A percentile compares a stretch with the other conserved stretches of the same genome.
Evolutionary conservation across 2,888 invertebrate genomes (phyloP).

Genomic region (Lepeophtheirus nordmannii): DNA sequence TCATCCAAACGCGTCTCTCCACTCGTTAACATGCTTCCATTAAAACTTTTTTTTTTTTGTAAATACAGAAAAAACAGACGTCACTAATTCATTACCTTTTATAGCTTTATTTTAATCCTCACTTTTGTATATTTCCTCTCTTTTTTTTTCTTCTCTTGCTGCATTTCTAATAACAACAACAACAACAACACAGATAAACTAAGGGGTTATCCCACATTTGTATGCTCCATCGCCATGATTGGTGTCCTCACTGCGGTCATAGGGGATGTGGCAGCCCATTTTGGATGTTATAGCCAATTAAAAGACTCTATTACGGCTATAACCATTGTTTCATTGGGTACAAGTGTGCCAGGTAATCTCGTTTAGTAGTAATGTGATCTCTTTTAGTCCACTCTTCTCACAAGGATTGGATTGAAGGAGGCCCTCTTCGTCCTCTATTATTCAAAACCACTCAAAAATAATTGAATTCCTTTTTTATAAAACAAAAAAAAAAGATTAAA

Average conservation of each 20-base stretch:
- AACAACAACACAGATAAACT: constrained; percentile 34
- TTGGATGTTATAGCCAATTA: constrained; percentile 47
- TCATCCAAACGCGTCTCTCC: too few relatives aligned
- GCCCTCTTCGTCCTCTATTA: too few relatives aligned
- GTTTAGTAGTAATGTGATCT: not conserved
- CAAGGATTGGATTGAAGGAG: too few relatives aligned
- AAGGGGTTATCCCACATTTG: constrained; percentile 45
- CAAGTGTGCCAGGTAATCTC: constrained; percentile 42
- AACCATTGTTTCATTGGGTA: constrained; percentile 47
- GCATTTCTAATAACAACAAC: not conserved
- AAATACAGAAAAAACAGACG: not conserved
- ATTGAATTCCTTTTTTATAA: too few relatives aligned
- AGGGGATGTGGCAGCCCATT: constrained; percentile 45
- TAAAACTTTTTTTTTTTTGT: not conserved
- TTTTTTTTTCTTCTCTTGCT: not conserved
- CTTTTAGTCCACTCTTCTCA: too few relatives aligned
- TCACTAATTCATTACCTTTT: not conserved
- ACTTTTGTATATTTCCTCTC: not conserved
- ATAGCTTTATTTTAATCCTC: not conserved
- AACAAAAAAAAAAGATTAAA: too few relatives aligned
- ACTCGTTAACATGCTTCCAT: not conserved
- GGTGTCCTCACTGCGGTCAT: constrained; percentile 45
- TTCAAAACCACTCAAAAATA: too few relatives aligned
- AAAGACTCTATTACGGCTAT: constrained; percentile 47
- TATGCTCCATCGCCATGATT: constrained; percentile 41